phyloP scores from a whole-genome alignment of 2,888 invertebrate species.

The Metopia argyrocephala region DNA sequence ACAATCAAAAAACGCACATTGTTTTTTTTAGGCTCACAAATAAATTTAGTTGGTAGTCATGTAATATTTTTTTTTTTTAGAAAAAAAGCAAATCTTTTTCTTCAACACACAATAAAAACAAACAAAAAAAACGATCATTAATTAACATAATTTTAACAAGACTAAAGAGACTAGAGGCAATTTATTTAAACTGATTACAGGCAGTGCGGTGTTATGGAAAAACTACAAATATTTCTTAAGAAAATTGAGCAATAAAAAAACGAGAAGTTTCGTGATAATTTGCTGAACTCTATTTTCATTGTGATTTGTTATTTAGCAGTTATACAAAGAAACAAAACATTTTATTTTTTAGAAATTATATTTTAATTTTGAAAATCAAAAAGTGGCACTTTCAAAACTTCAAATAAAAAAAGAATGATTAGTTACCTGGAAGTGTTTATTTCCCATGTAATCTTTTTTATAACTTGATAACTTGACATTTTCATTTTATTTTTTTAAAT shows the following conservation, averaged over 20 bases:
- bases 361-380: too few relatives aligned
- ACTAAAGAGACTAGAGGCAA: neutral
- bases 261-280: neutral
- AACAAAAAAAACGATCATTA: neutral
- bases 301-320: too few relatives aligned
- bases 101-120: constrained; percentile 17
- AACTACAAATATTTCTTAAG: too few relatives aligned
- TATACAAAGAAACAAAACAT: neutral
- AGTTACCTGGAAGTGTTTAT: too few relatives aligned
- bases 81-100: neutral
- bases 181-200: neutral
- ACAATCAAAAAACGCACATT: neutral
- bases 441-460: too few relatives aligned
- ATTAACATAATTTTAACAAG: constrained; percentile 44
- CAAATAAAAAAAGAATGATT: too few relatives aligned
- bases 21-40: neutral
- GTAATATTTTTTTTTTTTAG: neutral
- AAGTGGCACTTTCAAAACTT: too few relatives aligned
- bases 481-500: too few relatives aligned
- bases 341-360: too few relatives aligned
- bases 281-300: neutral
- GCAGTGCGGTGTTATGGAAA: neutral
- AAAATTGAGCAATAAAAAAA: neutral
- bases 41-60: neutral
- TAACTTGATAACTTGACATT: too few relatives aligned